phyloP scores from a whole-genome alignment of 2,888 invertebrate genomes.

The Acleris laterana region DNA sequence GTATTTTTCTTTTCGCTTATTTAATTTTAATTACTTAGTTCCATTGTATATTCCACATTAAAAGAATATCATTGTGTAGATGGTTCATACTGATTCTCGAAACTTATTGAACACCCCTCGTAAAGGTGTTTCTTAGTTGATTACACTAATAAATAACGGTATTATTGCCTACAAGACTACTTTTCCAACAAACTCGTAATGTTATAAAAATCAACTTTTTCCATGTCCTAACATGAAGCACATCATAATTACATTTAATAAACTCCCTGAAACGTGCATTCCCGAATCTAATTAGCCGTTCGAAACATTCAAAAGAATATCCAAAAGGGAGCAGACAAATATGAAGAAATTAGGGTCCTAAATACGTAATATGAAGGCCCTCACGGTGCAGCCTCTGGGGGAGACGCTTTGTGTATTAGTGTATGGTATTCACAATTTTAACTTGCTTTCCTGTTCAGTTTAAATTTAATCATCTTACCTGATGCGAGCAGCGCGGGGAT shows the following conservation, averaged over 20 bases:
- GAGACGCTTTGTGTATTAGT: conserved; percentile 36
- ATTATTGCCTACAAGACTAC: no score
- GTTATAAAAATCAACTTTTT: no score
- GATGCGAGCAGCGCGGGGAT: not conserved
- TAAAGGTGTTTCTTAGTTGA: no score
- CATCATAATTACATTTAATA: conserved; percentile 6
- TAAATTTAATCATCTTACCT: conserved; percentile 32
- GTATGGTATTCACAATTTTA: conserved; percentile 35
- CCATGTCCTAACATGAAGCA: no score
- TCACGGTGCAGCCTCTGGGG: conserved; percentile 5
- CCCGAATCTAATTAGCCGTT: conserved; percentile 30
- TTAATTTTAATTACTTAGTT: no score
- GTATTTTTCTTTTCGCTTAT: no score
- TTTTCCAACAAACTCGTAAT: no score
- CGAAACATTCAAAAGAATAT: conserved; percentile 30
- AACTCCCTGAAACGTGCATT: conserved; percentile 16
- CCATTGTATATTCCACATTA: no score
- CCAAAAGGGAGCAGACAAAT: conserved; percentile 27
- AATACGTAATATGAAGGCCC: conserved; percentile 5
- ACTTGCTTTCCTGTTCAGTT: conserved; percentile 23
- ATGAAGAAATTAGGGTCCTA: conserved; percentile 30
- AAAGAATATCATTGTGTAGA: no score
- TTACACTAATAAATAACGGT: no score
- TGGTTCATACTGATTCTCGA: no score
- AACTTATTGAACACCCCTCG: no score